A percentile compares a stretch with the other conserved stretches of the same genome.
Evolutionary conservation across 2,888 invertebrate genomes (phyloP).

Genomic region (Pogonocherus hispidulus): DNA sequence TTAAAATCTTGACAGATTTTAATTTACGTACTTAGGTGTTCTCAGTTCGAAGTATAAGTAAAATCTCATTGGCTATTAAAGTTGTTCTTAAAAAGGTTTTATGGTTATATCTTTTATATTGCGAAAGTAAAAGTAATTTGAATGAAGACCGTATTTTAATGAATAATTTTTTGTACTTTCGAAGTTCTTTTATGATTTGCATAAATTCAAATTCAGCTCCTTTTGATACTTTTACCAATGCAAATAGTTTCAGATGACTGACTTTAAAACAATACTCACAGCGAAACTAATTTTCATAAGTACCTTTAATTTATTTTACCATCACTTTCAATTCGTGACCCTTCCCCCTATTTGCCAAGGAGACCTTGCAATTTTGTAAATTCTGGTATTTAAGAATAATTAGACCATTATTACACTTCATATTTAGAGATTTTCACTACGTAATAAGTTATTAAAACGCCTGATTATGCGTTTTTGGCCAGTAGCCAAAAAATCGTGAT

Average conservation of each 20-base stretch:
- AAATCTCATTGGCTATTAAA: slow-evolving; percentile 21
- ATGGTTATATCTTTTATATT: slow-evolving; percentile 14
- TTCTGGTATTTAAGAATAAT: too few relatives aligned
- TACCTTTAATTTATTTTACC: too few relatives aligned
- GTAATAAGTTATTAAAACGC: too few relatives aligned
- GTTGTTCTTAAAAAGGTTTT: slow-evolving; percentile 24
- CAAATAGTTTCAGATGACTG: too few relatives aligned
- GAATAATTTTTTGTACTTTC: slow-evolving; percentile 18
- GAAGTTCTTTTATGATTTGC: slow-evolving; percentile 12
- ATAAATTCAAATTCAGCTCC: background rate
- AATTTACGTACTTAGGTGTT: slow-evolving; percentile 28
- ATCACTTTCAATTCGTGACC: too few relatives aligned
- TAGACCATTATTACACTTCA: too few relatives aligned
- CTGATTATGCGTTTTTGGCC: too few relatives aligned
- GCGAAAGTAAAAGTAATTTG: slow-evolving; percentile 23
- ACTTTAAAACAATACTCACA: background rate
- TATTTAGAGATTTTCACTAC: too few relatives aligned
- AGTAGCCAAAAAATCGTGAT: too few relatives aligned
- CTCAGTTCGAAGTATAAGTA: slow-evolving; percentile 9
- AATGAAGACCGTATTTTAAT: slow-evolving; percentile 13
- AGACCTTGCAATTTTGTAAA: too few relatives aligned
- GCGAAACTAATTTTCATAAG: background rate
- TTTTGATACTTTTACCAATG: background rate
- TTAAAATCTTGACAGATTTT: slow-evolving; percentile 27
- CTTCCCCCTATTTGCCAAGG: too few relatives aligned